Percentiles rank a stretch among this genome's conserved stretches.
Evolutionary conservation across 2,797 vertebrate genomes (phyloP).

Genomic region (Platalea minor): DNA sequence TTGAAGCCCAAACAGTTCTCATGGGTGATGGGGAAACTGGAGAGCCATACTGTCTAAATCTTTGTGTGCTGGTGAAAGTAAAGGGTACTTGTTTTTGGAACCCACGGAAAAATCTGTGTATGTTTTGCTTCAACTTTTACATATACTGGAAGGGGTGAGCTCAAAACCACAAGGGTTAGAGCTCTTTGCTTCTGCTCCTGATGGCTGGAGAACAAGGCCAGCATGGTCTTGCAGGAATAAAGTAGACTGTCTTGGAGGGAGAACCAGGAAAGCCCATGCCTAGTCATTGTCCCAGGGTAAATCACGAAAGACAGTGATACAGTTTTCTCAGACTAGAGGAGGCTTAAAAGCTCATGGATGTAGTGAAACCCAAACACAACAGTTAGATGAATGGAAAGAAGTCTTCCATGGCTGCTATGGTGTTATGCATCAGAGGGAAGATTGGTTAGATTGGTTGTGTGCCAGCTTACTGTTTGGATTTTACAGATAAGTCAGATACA

Average conservation of each 20-base stretch:
- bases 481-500: neutral
- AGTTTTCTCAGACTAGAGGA: neutral
- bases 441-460: neutral
- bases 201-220: neutral
- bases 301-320: accelerated
- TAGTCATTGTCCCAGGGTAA: neutral
- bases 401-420: accelerated
- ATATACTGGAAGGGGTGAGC: neutral
- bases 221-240: neutral
- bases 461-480: neutral
- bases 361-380: neutral
- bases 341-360: neutral
- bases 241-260: neutral
- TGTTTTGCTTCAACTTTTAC: neutral
- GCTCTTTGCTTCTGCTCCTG: neutral
- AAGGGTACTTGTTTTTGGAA: neutral
- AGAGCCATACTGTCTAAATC: neutral
- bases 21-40: neutral
- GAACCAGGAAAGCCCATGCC: neutral
- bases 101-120: neutral
- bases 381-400: neutral
- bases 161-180: neutral
- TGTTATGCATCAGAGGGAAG: neutral
- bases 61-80: neutral
- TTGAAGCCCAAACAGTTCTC: neutral